Percentiles rank a stretch among this genome's conserved stretches.
Evolutionary conservation across 2,888 invertebrate species (phyloP).

Genomic region (Hipparchia sbordonii): DNA sequence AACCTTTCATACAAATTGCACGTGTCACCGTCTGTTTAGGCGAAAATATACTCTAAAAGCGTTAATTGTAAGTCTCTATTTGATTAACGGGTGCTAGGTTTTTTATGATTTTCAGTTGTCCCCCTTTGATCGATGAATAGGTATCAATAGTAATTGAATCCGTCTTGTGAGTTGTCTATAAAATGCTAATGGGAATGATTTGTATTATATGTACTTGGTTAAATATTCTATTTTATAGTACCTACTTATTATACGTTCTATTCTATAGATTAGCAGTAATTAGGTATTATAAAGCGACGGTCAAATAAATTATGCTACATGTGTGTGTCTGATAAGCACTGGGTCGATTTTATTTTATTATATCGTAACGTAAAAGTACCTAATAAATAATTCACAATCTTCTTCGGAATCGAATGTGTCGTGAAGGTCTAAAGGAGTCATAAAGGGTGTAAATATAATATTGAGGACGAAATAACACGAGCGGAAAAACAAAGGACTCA

Average conservation of each 20-base stretch:
- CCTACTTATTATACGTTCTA: too few species aligned
- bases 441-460: background rate
- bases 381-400: background rate
- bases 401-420: background rate
- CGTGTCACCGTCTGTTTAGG: constrained; percentile 51
- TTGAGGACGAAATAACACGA: constrained; percentile 1
- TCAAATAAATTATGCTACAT: too few species aligned
- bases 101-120: constrained; percentile 27
- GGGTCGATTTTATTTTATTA: too few species aligned
- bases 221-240: too few species aligned
- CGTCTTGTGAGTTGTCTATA: constrained; percentile 18
- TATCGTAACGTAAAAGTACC: background rate
- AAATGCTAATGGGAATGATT: constrained; percentile 11
- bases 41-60: constrained; percentile 44
- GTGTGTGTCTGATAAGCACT: too few species aligned
- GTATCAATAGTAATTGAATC: constrained; percentile 57
- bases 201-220: background rate
- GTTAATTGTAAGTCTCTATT: constrained; percentile 34
- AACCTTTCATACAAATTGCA: constrained; percentile 69
- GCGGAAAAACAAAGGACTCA: constrained; percentile 13
- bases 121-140: constrained; percentile 61
- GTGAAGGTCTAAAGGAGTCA: background rate
- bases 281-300: too few species aligned
- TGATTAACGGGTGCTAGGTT: constrained; percentile 29
- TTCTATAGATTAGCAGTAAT: too few species aligned